phyloP scores from a whole-genome alignment of 2,797 vertebrate species.

The Acanthornis magna region DNA sequence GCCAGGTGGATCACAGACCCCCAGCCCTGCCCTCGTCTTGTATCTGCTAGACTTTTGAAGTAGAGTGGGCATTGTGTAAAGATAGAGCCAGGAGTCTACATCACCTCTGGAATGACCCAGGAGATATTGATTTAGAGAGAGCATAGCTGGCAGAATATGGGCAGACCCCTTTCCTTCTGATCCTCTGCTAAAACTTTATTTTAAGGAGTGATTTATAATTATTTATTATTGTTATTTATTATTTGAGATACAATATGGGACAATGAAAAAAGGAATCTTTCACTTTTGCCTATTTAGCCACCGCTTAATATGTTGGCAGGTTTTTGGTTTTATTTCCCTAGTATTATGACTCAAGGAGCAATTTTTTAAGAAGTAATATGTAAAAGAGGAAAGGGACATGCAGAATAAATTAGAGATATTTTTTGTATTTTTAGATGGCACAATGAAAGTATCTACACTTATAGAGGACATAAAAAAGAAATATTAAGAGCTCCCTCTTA shows the following conservation, averaged over 20 bases:
- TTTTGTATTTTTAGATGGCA: neutral
- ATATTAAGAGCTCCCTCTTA: neutral
- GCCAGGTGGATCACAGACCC: neutral
- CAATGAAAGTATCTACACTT: neutral
- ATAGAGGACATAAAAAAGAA: neutral
- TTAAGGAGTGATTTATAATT: neutral
- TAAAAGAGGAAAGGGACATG: neutral
- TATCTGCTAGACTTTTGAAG: neutral
- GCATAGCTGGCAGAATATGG: neutral
- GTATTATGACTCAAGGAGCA: neutral
- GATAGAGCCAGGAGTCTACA: neutral
- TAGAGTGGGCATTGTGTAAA: neutral
- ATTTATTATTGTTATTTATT: neutral
- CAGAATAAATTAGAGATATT: neutral
- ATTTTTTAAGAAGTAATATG: neutral
- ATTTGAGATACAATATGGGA: neutral
- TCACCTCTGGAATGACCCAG: neutral
- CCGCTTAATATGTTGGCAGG: rapidly evolving
- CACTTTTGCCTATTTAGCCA: neutral
- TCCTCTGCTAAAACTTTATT: neutral
- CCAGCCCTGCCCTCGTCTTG: rapidly evolving
- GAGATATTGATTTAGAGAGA: neutral
- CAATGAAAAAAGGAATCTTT: neutral
- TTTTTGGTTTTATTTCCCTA: neutral
- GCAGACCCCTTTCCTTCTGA: neutral